Evolutionary conservation across 1,140 invertebrate species (phyloP), one percentile per base, ranked within the genome.

Genomic region (Temnothorax curvispinosus): DNA sequence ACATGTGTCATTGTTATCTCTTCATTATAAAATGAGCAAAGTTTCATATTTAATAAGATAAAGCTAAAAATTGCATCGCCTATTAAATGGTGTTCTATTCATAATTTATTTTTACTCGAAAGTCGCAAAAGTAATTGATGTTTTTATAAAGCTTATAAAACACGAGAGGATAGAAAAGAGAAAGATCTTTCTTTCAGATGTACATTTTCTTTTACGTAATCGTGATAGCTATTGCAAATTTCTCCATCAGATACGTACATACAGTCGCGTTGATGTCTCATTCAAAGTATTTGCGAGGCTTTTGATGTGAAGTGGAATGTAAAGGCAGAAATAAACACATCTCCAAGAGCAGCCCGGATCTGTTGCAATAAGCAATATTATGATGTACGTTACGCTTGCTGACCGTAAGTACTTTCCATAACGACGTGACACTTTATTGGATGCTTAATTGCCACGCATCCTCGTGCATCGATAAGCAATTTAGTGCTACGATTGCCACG

Each of bases 151-250:
- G 27, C 27, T 64, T 18, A 13, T 4, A 47, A 77, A 62, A 77
- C 27, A 50, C 5, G 18, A 18, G 41, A 47, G 7, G 7, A 18
- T 18, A 18, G 27, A 47, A 64, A n/a, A 50, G 41, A 18, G 6
- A 44, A 38, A 35, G 2, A 21, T 35, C 27, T 3, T 50, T 47
- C 44, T 18, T 35, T 44, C 3, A n/a, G 54, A 15, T 4, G 18
- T 50, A n/a, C 44, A 54, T 52, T 67, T 67, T 52, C 76, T 52
- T 15, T 80, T 54, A 58, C 38, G 8, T 38, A 67, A 80, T 80
- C 35, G 15, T 18, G 18, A 8, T 78, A 52, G 32, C 54, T 9
- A 27, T 50, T 32, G 21, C 18, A 50, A 78, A 78, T 64, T 32
- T 77, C 58, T 64, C 27, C 41, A 21, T 47, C 27, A 6, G 9